Percentiles rank a stretch among this genome's conserved stretches.
phyloP scores from a whole-genome alignment of 2,888 invertebrate species.

The Monopis laevigella region DNA sequence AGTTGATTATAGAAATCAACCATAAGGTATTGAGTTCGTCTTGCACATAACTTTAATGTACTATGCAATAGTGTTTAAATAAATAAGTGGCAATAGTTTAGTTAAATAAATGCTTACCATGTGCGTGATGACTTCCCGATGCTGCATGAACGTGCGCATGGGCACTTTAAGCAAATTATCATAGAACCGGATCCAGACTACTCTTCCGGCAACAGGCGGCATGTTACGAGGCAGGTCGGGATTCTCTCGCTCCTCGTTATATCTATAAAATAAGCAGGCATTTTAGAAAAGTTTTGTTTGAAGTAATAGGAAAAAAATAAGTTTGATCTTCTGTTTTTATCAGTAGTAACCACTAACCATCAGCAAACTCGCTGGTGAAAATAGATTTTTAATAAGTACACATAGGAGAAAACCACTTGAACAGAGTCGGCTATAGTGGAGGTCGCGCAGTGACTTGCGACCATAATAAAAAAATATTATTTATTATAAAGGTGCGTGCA shows the following conservation, averaged over 20 bases:
- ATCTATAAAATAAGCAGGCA: conserved; percentile 55
- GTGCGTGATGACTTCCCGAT: conserved; percentile 54
- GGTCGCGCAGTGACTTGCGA: no score
- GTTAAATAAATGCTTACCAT: conserved; percentile 28
- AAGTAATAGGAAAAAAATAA: background rate
- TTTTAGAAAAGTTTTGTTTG: background rate
- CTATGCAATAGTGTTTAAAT: background rate
- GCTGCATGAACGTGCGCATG: conserved; percentile 69
- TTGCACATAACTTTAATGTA: background rate
- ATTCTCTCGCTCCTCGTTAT: conserved; percentile 79
- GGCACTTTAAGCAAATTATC: conserved; percentile 77
- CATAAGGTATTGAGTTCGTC: no score
- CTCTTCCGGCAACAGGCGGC: conserved; percentile 83
- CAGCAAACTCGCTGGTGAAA: no score
- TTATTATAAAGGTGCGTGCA: no score
- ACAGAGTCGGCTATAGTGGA: no score
- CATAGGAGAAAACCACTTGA: background rate
- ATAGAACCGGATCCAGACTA: conserved; percentile 85
- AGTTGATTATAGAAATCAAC: background rate
- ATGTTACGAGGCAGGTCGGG: conserved; percentile 78
- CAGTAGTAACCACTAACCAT: no score
- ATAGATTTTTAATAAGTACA: background rate
- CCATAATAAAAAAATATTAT: no score
- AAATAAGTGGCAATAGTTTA: background rate
- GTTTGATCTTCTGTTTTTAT: no score